Conservation (phyloP, 2,113 vertebrate species). For the Bufo gargarizans region DNA sequence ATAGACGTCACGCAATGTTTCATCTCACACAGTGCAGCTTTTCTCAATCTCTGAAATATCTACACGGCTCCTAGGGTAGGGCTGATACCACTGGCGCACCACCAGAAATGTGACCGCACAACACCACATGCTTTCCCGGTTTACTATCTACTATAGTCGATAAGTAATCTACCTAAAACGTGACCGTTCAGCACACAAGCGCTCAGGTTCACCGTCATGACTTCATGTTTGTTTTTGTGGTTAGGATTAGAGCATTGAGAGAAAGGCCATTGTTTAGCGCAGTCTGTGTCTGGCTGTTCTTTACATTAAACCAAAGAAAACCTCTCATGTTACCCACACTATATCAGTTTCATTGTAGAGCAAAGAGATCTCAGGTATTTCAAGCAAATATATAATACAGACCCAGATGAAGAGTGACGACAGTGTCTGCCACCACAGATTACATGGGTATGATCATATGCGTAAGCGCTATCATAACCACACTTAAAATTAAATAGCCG, state of each 20-base stretch:
- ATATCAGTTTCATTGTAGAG: constrained; percentile 22
- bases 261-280: constrained; percentile 16
- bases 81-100: no score
- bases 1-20: no score
- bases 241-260: constrained; percentile 21
- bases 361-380: neutral
- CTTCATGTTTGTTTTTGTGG: constrained; percentile 42
- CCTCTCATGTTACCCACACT: constrained; percentile 15
- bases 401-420: neutral
- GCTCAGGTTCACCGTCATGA: neutral
- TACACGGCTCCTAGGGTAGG: no score
- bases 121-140: no score
- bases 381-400: constrained; percentile 13
- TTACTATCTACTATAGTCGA: neutral
- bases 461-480: neutral
- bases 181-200: neutral
- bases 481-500: neutral
- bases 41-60: no score
- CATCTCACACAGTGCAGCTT: no score
- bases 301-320: constrained; percentile 24
- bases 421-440: neutral
- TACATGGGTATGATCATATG: neutral
- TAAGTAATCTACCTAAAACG: neutral
- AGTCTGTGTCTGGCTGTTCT: constrained; percentile 28
- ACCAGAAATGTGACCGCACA: no score